phyloP scores from a whole-genome alignment of 2,888 invertebrate species.

The Sepiola atlantica region DNA sequence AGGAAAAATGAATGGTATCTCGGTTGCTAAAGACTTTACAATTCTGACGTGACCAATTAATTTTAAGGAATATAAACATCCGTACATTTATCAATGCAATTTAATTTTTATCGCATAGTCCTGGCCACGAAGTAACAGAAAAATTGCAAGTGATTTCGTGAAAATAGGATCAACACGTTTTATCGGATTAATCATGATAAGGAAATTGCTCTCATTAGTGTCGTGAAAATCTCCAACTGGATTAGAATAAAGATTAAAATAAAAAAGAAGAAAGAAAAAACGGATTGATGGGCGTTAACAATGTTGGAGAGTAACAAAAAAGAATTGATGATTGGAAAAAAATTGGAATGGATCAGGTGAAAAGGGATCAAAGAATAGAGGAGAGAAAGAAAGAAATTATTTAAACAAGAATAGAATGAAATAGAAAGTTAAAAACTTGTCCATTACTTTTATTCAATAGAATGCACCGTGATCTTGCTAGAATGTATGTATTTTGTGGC shows the following conservation, averaged over 20 bases:
- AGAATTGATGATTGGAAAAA: background rate
- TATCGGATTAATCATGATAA: background rate
- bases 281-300: background rate
- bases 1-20: too few relatives aligned
- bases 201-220: background rate
- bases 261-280: background rate
- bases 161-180: background rate
- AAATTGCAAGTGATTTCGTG: background rate
- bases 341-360: background rate
- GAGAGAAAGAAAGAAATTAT: background rate
- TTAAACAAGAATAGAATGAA: background rate
- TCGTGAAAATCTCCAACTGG: background rate
- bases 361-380: background rate
- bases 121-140: background rate
- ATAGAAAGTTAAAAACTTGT: too few relatives aligned
- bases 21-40: too few relatives aligned
- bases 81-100: background rate
- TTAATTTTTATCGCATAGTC: background rate
- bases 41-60: too few relatives aligned
- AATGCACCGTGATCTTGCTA: too few relatives aligned
- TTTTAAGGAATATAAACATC: too few relatives aligned
- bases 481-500: too few relatives aligned
- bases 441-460: too few relatives aligned
- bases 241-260: background rate
- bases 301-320: background rate